Conservation (phyloP, 2,797 vertebrate species). For the Carcharodon carcharias region DNA sequence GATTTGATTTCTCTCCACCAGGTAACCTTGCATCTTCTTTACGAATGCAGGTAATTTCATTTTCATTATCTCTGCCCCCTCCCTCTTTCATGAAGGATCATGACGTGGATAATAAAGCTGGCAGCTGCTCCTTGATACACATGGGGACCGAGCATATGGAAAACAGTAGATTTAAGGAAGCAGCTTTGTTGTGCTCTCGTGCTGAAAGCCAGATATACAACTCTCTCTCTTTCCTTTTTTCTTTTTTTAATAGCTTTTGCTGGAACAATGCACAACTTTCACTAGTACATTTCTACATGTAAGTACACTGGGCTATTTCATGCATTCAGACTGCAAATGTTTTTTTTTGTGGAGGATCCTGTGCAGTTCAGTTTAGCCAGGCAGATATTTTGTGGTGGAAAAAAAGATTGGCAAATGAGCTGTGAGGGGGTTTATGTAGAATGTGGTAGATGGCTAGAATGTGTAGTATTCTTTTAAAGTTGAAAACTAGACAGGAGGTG, state of each 20-base stretch:
- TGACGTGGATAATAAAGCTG: constrained; percentile 56
- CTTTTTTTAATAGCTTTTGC: constrained; percentile 42
- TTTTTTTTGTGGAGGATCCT: neutral
- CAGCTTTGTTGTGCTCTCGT: constrained; percentile 46
- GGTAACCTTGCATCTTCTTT: neutral
- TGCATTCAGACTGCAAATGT: constrained; percentile 41
- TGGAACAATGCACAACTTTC: constrained; percentile 45
- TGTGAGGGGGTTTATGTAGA: neutral
- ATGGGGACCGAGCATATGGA: constrained; percentile 48
- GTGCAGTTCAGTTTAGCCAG: neutral
- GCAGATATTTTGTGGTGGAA: neutral
- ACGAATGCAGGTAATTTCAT: constrained; percentile 40
- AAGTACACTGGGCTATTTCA: constrained; percentile 51
- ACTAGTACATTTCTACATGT: constrained; percentile 50
- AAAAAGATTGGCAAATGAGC: neutral
- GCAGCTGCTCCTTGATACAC: constrained; percentile 55
- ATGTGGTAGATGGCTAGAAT: neutral
- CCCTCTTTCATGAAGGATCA: neutral
- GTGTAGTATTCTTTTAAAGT: neutral
- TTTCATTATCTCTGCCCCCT: constrained; percentile 47
- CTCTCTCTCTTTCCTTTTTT: constrained; percentile 38
- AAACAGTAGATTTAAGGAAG: constrained; percentile 50
- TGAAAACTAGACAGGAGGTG: neutral
- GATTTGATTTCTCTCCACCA: neutral
- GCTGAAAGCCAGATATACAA: constrained; percentile 45